Base-by-base conservation (phyloP, 1,140 invertebrate genomes). In the Camponotus vicinus region DNA sequence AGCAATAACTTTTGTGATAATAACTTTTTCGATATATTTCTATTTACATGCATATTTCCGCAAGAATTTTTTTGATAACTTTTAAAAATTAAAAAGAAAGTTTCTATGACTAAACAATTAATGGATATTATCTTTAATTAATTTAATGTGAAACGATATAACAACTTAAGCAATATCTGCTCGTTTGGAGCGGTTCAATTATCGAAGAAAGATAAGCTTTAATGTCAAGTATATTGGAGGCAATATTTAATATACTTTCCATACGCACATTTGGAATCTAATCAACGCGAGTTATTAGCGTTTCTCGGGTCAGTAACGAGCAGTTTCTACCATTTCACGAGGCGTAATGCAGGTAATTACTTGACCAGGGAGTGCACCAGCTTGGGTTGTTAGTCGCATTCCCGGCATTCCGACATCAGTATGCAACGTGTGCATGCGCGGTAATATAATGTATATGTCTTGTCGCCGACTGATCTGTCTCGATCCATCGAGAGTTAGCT, bases 361-460 rank as follows among this genome's bases (percentile, higher is more conserved):
- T 57, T 63, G 79, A 83, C 69, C 79, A 49, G 55, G 55, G 55
- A 73, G 40, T 83, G 55, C 32, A 75, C 55, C 52, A 61, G 69
- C 69, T 73, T 49, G 52, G 69, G 55, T 75, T 40, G 79, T 83
- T 83, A 83, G 67, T 83, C 55, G 79, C 79, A 83, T 83, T 83
- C 79, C 42, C 32, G 32, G 27, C 69, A 61, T 83, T 37, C 79
- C 79, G 42, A 73, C 11, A 37, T 27, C 32, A 34, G 55, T 73
- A 37, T 83, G 79, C 40, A 45, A 21, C 40, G 37, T 52, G 37
- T 37, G 66, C 21, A 18, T 8, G 40, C n/a, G 27, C 42, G 55
- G 42, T 57, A 61, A 82, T 82, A 82, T 82, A 82, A 59, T 52
- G 27, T 40, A 59, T 42, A 34, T 9, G 37, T 59, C 78, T 70